These are phyloP conservation scores for Carollia perspicillata DNA, from an alignment of 2,113 vertebrate genomes.

Conservation along the genomic window DNA sequence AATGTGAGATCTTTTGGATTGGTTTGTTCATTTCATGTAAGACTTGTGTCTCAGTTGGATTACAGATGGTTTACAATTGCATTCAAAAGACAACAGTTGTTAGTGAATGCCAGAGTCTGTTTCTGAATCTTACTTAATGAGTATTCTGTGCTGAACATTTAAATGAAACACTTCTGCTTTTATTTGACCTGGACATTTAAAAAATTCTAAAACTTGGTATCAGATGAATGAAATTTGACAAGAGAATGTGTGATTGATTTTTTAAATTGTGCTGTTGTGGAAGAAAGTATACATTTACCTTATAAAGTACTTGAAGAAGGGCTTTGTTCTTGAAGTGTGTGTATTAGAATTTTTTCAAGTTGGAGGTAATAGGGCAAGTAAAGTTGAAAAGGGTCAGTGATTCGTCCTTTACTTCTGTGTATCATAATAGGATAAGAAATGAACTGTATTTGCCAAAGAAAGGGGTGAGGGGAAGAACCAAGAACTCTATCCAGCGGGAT, in stretches of 20 bases:
- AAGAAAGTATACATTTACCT: not conserved
- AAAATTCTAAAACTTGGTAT: not conserved
- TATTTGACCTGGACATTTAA: not conserved
- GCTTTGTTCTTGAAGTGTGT: not conserved
- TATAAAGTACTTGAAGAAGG: not conserved
- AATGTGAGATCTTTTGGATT: not conserved
- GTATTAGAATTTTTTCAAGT: not conserved
- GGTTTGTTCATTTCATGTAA: constrained; percentile 23
- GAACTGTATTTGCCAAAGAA: not conserved
- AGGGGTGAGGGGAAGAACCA: not conserved
- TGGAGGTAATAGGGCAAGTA: not conserved
- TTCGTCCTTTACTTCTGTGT: not conserved
- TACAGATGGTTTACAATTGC: constrained; percentile 12
- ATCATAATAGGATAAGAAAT: not conserved
- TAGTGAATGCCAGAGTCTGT: not conserved
- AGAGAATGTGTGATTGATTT: not conserved
- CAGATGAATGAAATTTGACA: not conserved
- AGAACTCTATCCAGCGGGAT: not conserved
- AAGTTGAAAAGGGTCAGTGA: not conserved
- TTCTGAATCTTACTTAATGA: constrained; percentile 41
- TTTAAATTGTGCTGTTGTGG: not conserved
- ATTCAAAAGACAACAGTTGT: not conserved
- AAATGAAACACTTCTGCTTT: constrained; percentile 6
- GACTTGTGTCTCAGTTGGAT: constrained; percentile 8
- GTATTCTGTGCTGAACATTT: not conserved